phyloP scores from a whole-genome alignment of 2,113 vertebrate species.

The Okapia johnstoni region DNA sequence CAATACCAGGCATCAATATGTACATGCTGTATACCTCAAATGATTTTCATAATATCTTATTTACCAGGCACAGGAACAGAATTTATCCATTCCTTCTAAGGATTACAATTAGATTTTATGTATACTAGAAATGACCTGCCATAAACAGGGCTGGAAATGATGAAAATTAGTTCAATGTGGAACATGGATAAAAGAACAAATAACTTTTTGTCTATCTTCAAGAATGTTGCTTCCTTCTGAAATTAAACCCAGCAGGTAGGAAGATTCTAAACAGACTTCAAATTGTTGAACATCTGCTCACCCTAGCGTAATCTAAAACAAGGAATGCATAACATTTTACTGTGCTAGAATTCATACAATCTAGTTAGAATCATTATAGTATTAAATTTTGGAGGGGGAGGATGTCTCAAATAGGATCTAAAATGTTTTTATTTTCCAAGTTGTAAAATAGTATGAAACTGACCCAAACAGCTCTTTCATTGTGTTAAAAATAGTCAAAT shows the following conservation, averaged over 20 bases:
- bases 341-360: slow-evolving; percentile 56
- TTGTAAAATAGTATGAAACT: neutral
- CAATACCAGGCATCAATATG: neutral
- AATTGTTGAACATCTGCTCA: slow-evolving; percentile 72
- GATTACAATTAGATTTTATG: slow-evolving; percentile 34
- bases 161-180: slow-evolving; percentile 56
- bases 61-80: slow-evolving; percentile 30
- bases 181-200: slow-evolving; percentile 59
- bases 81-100: slow-evolving; percentile 10
- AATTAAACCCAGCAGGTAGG: slow-evolving; percentile 76
- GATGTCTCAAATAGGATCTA: neutral
- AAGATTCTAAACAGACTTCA: slow-evolving; percentile 70
- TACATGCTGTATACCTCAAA: neutral
- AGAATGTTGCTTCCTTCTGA: slow-evolving; percentile 62
- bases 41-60: slow-evolving; percentile 36
- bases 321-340: slow-evolving; percentile 29
- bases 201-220: slow-evolving; percentile 66
- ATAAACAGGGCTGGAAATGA: slow-evolving; percentile 48
- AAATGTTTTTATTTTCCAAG: slow-evolving; percentile 28
- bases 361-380: slow-evolving; percentile 56
- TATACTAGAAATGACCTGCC: slow-evolving; percentile 61
- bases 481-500: slow-evolving; percentile 27
- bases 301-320: slow-evolving; percentile 38
- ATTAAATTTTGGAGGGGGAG: slow-evolving; percentile 20
- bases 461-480: neutral